Conservation (phyloP, 1,140 invertebrate genomes). For the Anadara kagoshimensis region DNA sequence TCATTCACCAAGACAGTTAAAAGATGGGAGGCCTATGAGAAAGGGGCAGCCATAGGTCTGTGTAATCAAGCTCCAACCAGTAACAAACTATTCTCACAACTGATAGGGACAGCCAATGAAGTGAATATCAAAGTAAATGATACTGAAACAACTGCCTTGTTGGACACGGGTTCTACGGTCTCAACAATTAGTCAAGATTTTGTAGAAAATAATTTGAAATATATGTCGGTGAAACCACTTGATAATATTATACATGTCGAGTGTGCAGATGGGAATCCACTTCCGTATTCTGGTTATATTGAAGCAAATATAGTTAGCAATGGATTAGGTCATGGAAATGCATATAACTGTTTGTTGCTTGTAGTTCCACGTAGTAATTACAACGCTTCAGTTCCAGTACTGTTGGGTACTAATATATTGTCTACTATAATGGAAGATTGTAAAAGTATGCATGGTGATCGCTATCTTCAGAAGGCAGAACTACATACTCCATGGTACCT, state of each 20-base stretch:
- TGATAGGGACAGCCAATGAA: not conserved
- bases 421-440: not conserved
- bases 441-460: not conserved
- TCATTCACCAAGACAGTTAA: conserved; percentile 9
- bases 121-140: not conserved
- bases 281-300: conserved; percentile 19
- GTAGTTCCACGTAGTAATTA: conserved; percentile 11
- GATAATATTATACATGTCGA: conserved; percentile 10
- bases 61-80: too few relatives aligned
- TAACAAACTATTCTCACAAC: conserved; percentile 1
- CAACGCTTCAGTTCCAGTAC: conserved; percentile 3
- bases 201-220: not conserved
- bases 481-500: conserved; percentile 23
- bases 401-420: conserved; percentile 27
- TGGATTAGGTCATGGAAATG: not conserved
- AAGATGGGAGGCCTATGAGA: conserved; percentile 9
- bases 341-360: not conserved
- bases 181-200: conserved; percentile 18
- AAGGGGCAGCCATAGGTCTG: conserved; percentile 11
- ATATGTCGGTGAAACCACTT: not conserved
- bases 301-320: conserved; percentile 1
- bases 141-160: not conserved
- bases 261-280: conserved; percentile 15
- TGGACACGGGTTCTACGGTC: conserved; percentile 26
- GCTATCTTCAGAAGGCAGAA: conserved; percentile 13